Percentiles rank a stretch among this genome's conserved stretches.
Conservation (phyloP, 37 sponge, comb jelly and placozoan species). For the Hexactinellida sp. region DNA sequence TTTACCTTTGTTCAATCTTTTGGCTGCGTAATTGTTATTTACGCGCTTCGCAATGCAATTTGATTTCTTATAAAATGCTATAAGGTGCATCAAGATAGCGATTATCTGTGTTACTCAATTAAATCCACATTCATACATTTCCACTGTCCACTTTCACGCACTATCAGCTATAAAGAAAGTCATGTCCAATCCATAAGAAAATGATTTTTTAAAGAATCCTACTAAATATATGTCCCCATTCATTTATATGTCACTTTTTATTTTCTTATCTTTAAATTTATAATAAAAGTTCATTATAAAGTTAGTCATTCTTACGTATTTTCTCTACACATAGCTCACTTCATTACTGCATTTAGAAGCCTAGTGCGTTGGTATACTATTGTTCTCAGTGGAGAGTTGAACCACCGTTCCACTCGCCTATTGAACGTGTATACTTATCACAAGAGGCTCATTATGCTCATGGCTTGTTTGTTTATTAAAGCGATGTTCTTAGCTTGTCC, state of each 20-base stretch:
- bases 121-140: background rate
- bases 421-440: background rate
- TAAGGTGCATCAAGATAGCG: background rate
- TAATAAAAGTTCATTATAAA: background rate
- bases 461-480: background rate
- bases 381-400: constrained; percentile 2
- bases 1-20: background rate
- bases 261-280: background rate
- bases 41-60: background rate
- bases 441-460: background rate
- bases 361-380: background rate
- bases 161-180: background rate
- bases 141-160: background rate
- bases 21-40: background rate
- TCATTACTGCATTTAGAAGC: background rate
- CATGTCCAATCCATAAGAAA: background rate
- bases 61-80: background rate
- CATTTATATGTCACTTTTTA: background rate
- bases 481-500: background rate
- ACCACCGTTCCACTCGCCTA: background rate
- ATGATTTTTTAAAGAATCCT: background rate
- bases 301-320: too few relatives aligned
- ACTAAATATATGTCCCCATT: background rate
- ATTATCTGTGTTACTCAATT: constrained; percentile 9
- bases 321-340: background rate